Conservation (phyloP, 1,140 invertebrate genomes). For the Rhyzopertha dominica region DNA sequence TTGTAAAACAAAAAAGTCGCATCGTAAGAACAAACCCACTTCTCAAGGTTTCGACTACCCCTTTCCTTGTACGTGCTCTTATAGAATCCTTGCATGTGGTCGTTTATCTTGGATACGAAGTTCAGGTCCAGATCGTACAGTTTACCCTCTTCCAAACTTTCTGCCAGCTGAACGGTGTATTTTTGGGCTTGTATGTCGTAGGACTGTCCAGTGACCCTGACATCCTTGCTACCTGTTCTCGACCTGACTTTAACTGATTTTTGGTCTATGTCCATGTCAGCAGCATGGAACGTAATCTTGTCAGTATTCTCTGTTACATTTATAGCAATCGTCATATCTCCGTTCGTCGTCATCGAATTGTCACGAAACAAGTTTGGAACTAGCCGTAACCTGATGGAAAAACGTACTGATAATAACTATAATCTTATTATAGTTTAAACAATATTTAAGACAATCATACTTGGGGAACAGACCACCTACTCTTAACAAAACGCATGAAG, state of each 20-base stretch:
- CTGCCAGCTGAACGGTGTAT: conserved; percentile 31
- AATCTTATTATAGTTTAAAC: no score
- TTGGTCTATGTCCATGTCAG: conserved; percentile 35
- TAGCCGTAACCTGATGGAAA: conserved; percentile 34
- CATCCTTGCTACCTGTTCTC: conserved; percentile 83
- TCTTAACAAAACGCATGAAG: no score
- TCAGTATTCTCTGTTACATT: conserved; percentile 29
- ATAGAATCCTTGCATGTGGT: conserved; percentile 73
- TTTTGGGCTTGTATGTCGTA: conserved; percentile 30
- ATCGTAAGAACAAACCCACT: background rate
- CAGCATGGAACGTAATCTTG: conserved; percentile 34
- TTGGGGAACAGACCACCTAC: no score
- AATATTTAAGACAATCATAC: no score
- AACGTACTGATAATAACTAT: no score
- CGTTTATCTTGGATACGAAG: conserved; percentile 36
- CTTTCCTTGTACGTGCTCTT: conserved; percentile 62
- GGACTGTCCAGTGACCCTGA: conserved; percentile 64
- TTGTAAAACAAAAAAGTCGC: conserved; percentile 1
- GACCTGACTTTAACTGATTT: conserved; percentile 71
- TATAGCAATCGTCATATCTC: conserved; percentile 32
- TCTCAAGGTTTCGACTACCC: conserved; percentile 23
- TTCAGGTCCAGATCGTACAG: conserved; percentile 31
- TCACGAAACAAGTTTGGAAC: conserved; percentile 27
- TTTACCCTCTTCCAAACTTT: conserved; percentile 24
- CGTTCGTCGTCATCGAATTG: conserved; percentile 35